phyloP scores from a whole-genome alignment of 2,113 vertebrate genomes.

The Uria lomvia region DNA sequence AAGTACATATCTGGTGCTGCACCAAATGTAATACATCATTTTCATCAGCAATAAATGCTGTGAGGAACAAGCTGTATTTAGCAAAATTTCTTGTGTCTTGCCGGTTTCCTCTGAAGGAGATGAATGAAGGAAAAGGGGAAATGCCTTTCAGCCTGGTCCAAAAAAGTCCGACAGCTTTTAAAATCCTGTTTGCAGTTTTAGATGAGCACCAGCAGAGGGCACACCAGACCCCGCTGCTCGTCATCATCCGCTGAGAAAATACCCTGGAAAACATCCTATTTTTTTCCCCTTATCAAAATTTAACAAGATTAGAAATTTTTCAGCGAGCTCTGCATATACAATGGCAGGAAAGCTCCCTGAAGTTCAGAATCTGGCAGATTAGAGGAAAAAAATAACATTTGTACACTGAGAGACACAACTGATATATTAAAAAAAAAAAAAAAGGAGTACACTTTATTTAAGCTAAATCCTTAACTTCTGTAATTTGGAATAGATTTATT shows the following conservation, averaged over 20 bases:
- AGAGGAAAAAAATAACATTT: background rate
- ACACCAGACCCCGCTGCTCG: background rate
- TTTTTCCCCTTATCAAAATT: background rate
- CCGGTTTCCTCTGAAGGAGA: background rate
- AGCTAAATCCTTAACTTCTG: background rate
- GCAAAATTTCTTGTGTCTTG: background rate
- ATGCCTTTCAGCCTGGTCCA: background rate
- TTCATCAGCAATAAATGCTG: background rate
- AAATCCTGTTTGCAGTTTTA: background rate
- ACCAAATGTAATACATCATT: background rate
- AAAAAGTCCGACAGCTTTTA: background rate
- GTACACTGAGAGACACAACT: background rate
- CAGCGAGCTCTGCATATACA: background rate
- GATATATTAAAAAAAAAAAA: background rate
- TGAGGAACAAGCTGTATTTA: background rate
- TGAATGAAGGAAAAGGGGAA: background rate
- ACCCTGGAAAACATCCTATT: background rate
- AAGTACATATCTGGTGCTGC: background rate
- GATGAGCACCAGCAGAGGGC: background rate
- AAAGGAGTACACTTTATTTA: background rate
- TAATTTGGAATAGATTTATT: background rate
- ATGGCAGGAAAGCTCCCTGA: background rate
- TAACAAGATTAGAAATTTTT: background rate
- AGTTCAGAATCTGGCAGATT: background rate
- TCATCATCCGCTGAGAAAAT: background rate